These are phyloP conservation scores for Gymnocheta viridis DNA, from an alignment of 2,888 invertebrate genomes.

Conservation along the genomic window DNA sequence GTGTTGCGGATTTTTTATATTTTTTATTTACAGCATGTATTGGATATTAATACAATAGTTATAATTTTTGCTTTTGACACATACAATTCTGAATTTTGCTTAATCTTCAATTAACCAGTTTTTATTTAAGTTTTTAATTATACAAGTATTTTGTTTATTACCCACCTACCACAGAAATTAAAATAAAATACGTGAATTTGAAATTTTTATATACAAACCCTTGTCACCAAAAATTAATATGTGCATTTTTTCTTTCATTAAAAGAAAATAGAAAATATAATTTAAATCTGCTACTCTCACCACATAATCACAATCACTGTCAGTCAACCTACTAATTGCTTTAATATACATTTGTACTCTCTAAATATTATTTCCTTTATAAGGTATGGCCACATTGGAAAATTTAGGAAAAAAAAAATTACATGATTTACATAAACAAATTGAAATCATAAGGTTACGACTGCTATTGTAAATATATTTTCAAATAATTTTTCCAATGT, in stretches of 20 bases:
- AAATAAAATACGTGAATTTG: slow-evolving; percentile 23
- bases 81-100: slow-evolving; percentile 45
- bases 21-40: slow-evolving; percentile 53
- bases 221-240: slow-evolving; percentile 71
- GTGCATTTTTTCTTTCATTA: slow-evolving; percentile 70
- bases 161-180: slow-evolving; percentile 69
- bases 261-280: slow-evolving; percentile 37
- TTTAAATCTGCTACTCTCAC: slow-evolving; percentile 35
- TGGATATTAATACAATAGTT: slow-evolving; percentile 53
- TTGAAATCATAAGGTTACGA: no score
- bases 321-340: slow-evolving; percentile 29
- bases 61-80: slow-evolving; percentile 59
- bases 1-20: slow-evolving; percentile 7
- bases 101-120: slow-evolving; percentile 18
- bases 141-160: slow-evolving; percentile 45
- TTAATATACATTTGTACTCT: slow-evolving; percentile 32
- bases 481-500: no score
- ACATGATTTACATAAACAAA: no score
- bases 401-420: background rate
- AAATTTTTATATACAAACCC: slow-evolving; percentile 36
- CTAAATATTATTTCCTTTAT: slow-evolving; percentile 10
- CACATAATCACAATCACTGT: slow-evolving; percentile 58
- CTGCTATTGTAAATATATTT: no score
- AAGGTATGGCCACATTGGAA: background rate
- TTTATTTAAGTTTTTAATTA: slow-evolving; percentile 45